Conservation (phyloP, 2,113 vertebrate genomes). For the Malaclemys terrapin region DNA sequence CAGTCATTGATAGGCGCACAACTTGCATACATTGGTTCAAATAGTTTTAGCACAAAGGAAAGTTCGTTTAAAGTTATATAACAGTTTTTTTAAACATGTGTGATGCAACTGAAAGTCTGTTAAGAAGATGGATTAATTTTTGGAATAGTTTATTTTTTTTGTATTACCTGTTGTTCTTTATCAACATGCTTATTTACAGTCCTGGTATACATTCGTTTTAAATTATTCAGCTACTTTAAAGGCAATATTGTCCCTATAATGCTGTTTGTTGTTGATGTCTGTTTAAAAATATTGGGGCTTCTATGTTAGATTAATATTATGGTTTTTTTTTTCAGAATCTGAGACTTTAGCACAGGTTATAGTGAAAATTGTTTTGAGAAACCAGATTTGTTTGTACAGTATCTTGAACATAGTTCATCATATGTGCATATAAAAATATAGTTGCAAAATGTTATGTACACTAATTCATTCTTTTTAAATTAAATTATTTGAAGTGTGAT, state of each 20-base stretch:
- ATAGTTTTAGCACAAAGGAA: neutral
- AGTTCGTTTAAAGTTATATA: neutral
- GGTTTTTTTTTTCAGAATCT: neutral
- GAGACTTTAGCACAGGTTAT: accelerated
- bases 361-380: neutral
- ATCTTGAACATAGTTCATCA: neutral
- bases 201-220: neutral
- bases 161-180: neutral
- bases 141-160: neutral
- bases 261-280: accelerated
- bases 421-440: neutral
- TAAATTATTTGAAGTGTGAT: neutral
- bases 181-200: neutral
- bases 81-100: neutral
- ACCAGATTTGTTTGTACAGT: neutral
- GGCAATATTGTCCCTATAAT: neutral
- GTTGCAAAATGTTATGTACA: neutral
- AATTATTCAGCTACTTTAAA: neutral
- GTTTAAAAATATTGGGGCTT: neutral
- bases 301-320: neutral
- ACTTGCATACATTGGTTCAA: neutral
- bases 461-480: neutral
- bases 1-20: neutral
- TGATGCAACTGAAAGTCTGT: neutral
- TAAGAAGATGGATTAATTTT: neutral